Conservation (phyloP, 2,113 vertebrate species). For the Thymallus thymallus region DNA sequence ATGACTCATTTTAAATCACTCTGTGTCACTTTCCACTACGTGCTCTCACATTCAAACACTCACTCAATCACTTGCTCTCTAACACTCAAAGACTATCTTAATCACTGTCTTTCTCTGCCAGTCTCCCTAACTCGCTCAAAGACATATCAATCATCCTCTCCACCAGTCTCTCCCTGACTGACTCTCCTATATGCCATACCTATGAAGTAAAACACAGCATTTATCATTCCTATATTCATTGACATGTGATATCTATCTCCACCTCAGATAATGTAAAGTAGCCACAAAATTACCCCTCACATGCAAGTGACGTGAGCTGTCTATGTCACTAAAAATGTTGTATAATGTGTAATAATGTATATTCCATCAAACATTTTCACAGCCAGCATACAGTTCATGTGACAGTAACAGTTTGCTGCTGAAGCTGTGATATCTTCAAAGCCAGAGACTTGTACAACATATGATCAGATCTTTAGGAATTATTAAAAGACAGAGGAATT, state of each 20-base stretch:
- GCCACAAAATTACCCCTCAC: not conserved
- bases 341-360: not conserved
- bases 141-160: not conserved
- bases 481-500: no score
- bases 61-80: slow-evolving; percentile 1
- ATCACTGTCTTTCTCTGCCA: slow-evolving; percentile 12
- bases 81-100: slow-evolving; percentile 11
- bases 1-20: slow-evolving; percentile 4
- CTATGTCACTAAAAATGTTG: not conserved
- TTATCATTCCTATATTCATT: not conserved
- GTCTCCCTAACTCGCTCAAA: not conserved
- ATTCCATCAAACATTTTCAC: not conserved
- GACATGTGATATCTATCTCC: not conserved
- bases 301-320: not conserved
- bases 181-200: not conserved
- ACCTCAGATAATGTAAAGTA: not conserved
- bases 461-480: not conserved
- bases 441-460: not conserved
- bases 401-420: no score
- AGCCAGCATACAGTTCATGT: not conserved
- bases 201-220: not conserved
- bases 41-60: not conserved
- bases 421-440: not conserved
- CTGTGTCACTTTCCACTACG: not conserved
- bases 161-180: not conserved